Base-by-base conservation (phyloP, 2,113 vertebrate genomes). In the Gopherus evgoodei region DNA sequence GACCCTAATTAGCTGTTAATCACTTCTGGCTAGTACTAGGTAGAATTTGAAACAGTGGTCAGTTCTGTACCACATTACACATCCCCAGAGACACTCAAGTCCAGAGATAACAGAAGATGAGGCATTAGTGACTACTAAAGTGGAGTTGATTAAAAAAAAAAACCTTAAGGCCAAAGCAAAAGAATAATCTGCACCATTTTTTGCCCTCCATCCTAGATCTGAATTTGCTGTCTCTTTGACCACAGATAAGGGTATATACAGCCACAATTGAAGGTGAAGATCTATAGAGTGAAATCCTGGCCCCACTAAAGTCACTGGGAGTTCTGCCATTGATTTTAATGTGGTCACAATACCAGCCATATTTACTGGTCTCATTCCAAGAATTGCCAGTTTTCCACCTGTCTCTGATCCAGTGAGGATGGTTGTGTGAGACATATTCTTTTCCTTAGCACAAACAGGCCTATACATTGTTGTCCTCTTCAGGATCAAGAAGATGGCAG, bases 211-310 rank as follows among this genome's bases (percentile, higher is more conserved):
- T 88, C 83, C 25, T 56, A 91, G 76, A 57, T n/a, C 65, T 82
- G 81, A 42, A n/a, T 86, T 65, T 84, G 86, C 80, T 56, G 78
- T 95, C 16, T 0, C 52, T 90, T 91, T 95, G 21, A 25, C 31
- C 22, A 31, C 47, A 85, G 8, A 5, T 29, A 65, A 0, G 0
- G 11, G 35, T 72, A 5, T 13, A 35, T 4, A 38, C 9, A 1
- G 0, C 42, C 4, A 2, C 0, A 9, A 31, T 69, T 80, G 90
- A 88, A 83, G 84, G 83, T 49, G 11, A 27, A 94, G 42, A n/a
- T 65, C 13, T 65, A 31, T 35, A 35, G 14, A 65, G 16, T 65
- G 29, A 31, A 65, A 65, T 65, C 6, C 29, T 65, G 62, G 62
- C 29, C 62, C 31, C 29, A 17, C 29, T 65, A 31, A 8, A 7